Evolutionary conservation across 1,140 invertebrate genomes (phyloP), one percentile per base, ranked within the genome.

Genomic region (Hyles vespertilio): DNA sequence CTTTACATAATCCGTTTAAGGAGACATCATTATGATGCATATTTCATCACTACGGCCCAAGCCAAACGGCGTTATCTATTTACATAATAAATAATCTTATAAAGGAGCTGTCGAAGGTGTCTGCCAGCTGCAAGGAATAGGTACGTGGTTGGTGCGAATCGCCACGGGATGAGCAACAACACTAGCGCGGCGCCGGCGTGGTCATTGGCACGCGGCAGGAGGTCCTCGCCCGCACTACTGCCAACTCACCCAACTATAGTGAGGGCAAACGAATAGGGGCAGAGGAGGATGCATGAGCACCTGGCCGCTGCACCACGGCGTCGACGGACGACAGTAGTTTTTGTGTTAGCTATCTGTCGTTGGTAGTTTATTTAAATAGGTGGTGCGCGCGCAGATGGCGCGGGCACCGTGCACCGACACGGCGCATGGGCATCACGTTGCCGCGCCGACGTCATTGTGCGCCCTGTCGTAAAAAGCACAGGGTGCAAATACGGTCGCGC

Each of bases 331-430:
- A 22, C 22, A 22, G 22, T 22, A 22, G 22, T 78, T 87, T 80
- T 82, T 80, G 65, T 77, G 63, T 58, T 61, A 61, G 69, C 68
- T 70, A 68, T 70, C 68, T 77, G 79, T 76, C 73, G 74, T 72
- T 75, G 76, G 72, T 70, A 74, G 82, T 84, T 83, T 87, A 84
- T 87, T 85, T 84, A 80, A 80, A 85, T 81, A 84, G 82, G 84
- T 85, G 82, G 77, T 78, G 82, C 78, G 67, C 62, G 79, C 82
- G 77, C 79, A 81, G 70, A 67, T 72, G 71, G 70, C 66, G 73
- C 67, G 61, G 70, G 67, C 72, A 69, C 69, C 66, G 73, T 66
- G 61, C 68, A 22, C 22, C 22, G 22, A 22, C 22, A 22, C 22
- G 22, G 22, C 22, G 22, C 22, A 22, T n/a, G 58, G 65, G 59